Evolutionary conservation across 1,140 invertebrate genomes (phyloP).

Genomic region (Orchesella cincta): DNA sequence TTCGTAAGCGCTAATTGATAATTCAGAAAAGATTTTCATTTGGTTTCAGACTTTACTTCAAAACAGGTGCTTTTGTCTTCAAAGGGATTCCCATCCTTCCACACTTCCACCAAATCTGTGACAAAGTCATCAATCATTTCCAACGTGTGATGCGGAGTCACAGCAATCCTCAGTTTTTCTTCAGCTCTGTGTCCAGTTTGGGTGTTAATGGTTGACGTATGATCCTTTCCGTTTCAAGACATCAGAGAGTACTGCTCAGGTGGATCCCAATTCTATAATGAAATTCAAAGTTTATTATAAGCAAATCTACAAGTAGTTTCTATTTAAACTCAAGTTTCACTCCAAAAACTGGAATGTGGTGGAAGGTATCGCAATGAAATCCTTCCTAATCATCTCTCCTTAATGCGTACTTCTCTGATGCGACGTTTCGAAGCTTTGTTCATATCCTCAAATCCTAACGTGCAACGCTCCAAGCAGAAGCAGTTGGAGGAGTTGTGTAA

Average conservation of each 20-base stretch:
- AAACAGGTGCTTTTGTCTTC: conserved; percentile 56
- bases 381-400: too few species aligned
- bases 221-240: conserved; percentile 82
- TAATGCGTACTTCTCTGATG: too few species aligned
- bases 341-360: too few species aligned
- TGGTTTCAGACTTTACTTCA: conserved; percentile 59
- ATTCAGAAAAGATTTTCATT: conserved; percentile 29
- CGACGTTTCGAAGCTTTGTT: too few species aligned
- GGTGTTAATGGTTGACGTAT: conserved; percentile 97
- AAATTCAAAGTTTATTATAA: too few species aligned
- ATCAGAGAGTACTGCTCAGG: conserved; percentile 80
- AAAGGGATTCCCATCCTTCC: conserved; percentile 68
- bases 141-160: neutral
- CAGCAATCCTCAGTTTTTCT: conserved; percentile 86
- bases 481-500: too few species aligned
- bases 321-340: too few species aligned
- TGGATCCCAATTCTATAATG: conserved; percentile 78
- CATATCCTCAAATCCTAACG: too few species aligned
- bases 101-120: conserved; percentile 62
- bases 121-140: conserved; percentile 67
- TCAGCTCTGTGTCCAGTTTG: conserved; percentile 91
- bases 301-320: too few species aligned
- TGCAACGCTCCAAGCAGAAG: too few species aligned
- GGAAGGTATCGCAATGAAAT: too few species aligned
- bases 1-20: neutral